These are phyloP conservation scores for Cephalotes varians DNA, from an alignment of 2,888 invertebrate genomes.

Conservation along the genomic window DNA sequence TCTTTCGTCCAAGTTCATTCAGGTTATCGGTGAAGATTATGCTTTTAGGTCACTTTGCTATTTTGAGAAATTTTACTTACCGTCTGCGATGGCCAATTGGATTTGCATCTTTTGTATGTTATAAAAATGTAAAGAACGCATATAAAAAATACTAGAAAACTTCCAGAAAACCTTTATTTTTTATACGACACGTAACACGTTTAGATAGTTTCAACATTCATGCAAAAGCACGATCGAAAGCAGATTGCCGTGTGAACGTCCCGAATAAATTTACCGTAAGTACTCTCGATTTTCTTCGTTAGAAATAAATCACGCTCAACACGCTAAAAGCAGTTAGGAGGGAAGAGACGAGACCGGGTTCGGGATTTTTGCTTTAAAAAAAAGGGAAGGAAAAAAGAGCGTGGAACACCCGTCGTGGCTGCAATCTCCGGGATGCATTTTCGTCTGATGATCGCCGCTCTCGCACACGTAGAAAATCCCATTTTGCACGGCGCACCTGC, in stretches of 20 bases:
- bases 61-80: slow-evolving; percentile 37
- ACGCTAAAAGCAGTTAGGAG: slow-evolving; percentile 33
- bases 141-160: background rate
- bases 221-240: slow-evolving; percentile 15
- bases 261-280: background rate
- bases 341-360: background rate
- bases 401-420: slow-evolving; percentile 35
- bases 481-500: slow-evolving; percentile 63
- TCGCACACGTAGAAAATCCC: slow-evolving; percentile 53
- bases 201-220: background rate
- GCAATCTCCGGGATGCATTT: slow-evolving; percentile 38
- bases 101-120: background rate
- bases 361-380: slow-evolving; percentile 2
- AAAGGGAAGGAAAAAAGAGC: background rate
- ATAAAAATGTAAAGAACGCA: too few relatives aligned
- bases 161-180: background rate
- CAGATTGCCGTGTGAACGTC: background rate
- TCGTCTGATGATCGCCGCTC: slow-evolving; percentile 36
- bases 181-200: background rate
- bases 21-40: slow-evolving; percentile 74
- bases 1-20: slow-evolving; percentile 61
- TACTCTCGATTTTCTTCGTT: slow-evolving; percentile 14
- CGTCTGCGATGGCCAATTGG: background rate
- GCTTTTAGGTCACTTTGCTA: slow-evolving; percentile 66
- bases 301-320: slow-evolving; percentile 46